These are phyloP conservation scores for Petaurus breviceps DNA, from an alignment of 2,113 vertebrate genomes.

Conservation along the genomic window DNA sequence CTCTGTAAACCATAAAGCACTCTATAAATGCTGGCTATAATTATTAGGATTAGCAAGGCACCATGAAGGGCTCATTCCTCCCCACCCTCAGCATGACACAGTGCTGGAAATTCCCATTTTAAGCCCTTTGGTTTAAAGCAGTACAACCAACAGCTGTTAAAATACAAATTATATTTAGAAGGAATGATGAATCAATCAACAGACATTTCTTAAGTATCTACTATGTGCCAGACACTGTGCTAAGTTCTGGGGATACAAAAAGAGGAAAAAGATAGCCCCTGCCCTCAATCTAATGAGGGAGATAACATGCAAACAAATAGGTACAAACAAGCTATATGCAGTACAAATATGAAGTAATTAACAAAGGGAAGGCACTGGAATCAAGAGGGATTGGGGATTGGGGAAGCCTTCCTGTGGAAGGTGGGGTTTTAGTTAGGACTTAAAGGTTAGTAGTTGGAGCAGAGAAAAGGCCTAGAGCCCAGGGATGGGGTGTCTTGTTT, in stretches of 20 bases:
- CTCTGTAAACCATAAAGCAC: neutral
- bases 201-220: neutral
- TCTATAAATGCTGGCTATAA: neutral
- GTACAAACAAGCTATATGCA: neutral
- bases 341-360: neutral
- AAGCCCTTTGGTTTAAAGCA: neutral
- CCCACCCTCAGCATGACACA: neutral
- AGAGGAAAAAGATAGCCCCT: neutral
- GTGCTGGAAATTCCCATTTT: neutral
- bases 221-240: neutral
- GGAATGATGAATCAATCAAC: neutral
- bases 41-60: neutral
- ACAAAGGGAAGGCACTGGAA: neutral
- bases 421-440: neutral
- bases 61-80: neutral
- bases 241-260: neutral
- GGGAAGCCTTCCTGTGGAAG: neutral
- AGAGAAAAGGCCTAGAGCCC: neutral
- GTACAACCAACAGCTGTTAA: neutral
- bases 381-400: neutral
- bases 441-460: neutral
- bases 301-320: neutral
- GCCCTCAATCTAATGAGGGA: neutral
- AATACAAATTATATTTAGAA: neutral
- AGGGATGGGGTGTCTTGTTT: neutral